phyloP scores from a whole-genome alignment of 2,113 vertebrate genomes.

The Oncorhynchus mykiss region DNA sequence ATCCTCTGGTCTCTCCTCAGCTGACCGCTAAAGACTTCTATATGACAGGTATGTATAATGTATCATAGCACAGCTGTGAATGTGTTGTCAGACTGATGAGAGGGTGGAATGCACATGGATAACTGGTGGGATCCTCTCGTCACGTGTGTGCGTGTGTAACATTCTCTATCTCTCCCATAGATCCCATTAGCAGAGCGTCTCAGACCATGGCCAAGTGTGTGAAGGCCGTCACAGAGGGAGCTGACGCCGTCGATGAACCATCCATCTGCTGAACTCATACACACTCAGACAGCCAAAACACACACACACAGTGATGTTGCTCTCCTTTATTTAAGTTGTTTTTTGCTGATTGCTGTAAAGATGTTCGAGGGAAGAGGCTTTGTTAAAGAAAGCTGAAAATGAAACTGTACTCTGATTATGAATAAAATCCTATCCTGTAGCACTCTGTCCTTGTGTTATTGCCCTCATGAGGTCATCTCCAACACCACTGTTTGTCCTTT shows the following conservation, averaged over 20 bases:
- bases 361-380: slow-evolving; percentile 29
- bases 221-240: slow-evolving; percentile 93
- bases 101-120: neutral
- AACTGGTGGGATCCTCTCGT: too few relatives aligned
- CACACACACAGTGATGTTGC: neutral
- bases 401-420: slow-evolving; percentile 35
- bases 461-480: too few relatives aligned
- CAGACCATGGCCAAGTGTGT: slow-evolving; percentile 99
- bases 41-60: slow-evolving; percentile 86
- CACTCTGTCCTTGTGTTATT: neutral
- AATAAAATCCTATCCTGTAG: slow-evolving; percentile 56
- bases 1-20: slow-evolving; percentile 91
- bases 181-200: slow-evolving; percentile 94
- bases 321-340: slow-evolving; percentile 58
- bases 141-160: neutral
- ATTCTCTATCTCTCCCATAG: slow-evolving; percentile 64
- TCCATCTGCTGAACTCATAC: slow-evolving; percentile 84
- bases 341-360: slow-evolving; percentile 49
- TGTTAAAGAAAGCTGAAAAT: slow-evolving; percentile 40
- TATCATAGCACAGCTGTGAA: neutral
- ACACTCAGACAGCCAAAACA: neutral
- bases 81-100: neutral
- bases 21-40: slow-evolving; percentile 95
- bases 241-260: slow-evolving; percentile 89
- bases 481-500: too few relatives aligned